Evolutionary conservation across 2,888 invertebrate species (phyloP), one percentile per base, ranked within the genome.

Genomic region (Spilosoma lubricipeda): DNA sequence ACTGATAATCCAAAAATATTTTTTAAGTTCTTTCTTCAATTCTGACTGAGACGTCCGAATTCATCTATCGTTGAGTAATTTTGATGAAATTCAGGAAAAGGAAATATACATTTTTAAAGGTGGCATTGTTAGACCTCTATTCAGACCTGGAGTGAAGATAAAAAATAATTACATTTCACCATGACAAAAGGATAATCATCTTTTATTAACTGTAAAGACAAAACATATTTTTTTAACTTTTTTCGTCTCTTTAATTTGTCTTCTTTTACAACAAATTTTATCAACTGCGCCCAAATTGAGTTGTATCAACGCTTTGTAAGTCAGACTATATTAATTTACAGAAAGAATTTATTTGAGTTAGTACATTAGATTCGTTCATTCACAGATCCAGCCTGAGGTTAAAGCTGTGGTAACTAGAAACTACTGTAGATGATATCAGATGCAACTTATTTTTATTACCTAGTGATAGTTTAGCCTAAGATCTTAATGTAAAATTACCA

Each of bases 141-240:
- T 72, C 30, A 13, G 39, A 30, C 48, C 7, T 20, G 7, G 36
- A 69, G 39, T 33, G 70, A 74, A 78, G 76, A 82, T 79, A 83
- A 83, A 83, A 85, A 81, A 84, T 83, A 79, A 85, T 84, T 85
- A 76, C 77, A 64, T 84, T 81, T 76, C 63, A 66, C 45, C 84
- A 75, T 72, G 70, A 76, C 79, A 83, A 85, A 83, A 77, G 77
- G 68, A 48, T 74, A 77, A 82, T 81, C 78, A 79, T 73, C 75
- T 70, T 83, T 85, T 81, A 84, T 77, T 80, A 85, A 80, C 79
- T 82, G 66, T 23, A 15, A 45, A 64, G 45, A 30, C 45, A 59
- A 68, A 79, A 77, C 76, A 73, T 48, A 56, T 65, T 77, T 74
- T 76, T 71, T 74, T n/a, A n/a, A 66, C 73, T 66, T 77, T 67